These are phyloP conservation scores for Gerris buenoi DNA, from an alignment of 1,140 invertebrate species.

Conservation along the genomic window DNA sequence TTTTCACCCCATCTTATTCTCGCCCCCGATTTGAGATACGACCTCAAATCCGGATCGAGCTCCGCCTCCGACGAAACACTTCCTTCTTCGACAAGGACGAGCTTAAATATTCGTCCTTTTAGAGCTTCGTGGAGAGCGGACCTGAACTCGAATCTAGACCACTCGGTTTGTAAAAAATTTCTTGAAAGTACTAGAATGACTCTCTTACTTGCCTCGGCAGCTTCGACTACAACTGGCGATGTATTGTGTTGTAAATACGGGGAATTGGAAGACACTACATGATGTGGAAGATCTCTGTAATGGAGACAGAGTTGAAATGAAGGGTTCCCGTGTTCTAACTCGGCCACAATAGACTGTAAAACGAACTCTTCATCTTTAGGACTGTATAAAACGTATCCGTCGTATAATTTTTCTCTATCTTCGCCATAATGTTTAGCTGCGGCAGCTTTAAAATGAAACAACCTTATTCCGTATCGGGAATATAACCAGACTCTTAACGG, in stretches of 20 bases:
- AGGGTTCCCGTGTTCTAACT: slow-evolving; percentile 59
- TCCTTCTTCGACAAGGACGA: slow-evolving; percentile 74
- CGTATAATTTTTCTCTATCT: slow-evolving; percentile 73
- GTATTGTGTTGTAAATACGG: slow-evolving; percentile 51
- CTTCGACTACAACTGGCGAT: slow-evolving; percentile 62
- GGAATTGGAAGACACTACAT: slow-evolving; percentile 31
- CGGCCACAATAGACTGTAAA: slow-evolving; percentile 60
- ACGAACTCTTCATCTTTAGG: slow-evolving; percentile 84
- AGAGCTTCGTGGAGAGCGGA: slow-evolving; percentile 73
- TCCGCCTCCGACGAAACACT: slow-evolving; percentile 60
- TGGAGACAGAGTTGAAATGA: slow-evolving; percentile 72
- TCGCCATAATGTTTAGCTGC: slow-evolving; percentile 39
- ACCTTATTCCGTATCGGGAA: slow-evolving; percentile 65
- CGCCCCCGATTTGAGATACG: slow-evolving; percentile 71
- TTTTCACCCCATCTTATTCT: slow-evolving; percentile 76
- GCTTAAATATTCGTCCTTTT: slow-evolving; percentile 61
- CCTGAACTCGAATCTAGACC: slow-evolving; percentile 67
- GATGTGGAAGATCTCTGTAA: slow-evolving; percentile 60
- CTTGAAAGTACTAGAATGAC: slow-evolving; percentile 65
- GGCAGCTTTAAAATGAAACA: slow-evolving; percentile 41
- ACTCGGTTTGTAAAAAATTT: slow-evolving; percentile 73
- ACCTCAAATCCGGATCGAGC: slow-evolving; percentile 68
- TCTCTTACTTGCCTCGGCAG: slow-evolving; percentile 65
- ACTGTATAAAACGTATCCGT: slow-evolving; percentile 84
- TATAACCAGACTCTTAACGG: slow-evolving; percentile 73